Base-by-base conservation (phyloP, 2,888 invertebrate genomes). In the Thecocarcelia acutangulata region DNA sequence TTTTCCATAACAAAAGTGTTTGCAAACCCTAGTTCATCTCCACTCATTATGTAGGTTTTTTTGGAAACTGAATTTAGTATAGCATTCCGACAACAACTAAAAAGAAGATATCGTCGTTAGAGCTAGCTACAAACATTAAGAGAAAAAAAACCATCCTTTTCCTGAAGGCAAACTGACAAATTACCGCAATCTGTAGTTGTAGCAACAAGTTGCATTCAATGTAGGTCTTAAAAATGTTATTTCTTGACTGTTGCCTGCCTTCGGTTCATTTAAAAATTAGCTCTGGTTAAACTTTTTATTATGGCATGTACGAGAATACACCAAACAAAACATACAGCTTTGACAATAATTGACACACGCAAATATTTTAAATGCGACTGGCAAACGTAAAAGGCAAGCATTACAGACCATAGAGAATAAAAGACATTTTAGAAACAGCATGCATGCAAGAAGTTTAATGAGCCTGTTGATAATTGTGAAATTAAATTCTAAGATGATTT, bases 121-220 rank as follows among this genome's bases (percentile, higher is more conserved):
- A 24, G 37, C 11, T 8, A 80, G 59, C 24, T 48, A 11, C 37
- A 40, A 48, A 69, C 44, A 44, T 11, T 59, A 24, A 9, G n/a
- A 28, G n/a, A 44, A 42, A 75, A 69, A 76, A 52, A 69, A 63
- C 64, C 74, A 70, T 74, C 69, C 69, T 77, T 50, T 69, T 74
- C 74, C 69, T 66, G 17, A 64, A 82, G 81, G 74, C 77, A 74
- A 78, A 48, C 74, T 82, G 82, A 82, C 82, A 82, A 82, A 82
- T 82, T 82, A 74, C 82, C 69, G 74, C 72, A 78, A 59, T 70
- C 56, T 46, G 54, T 73, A 24, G 33, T 56, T 37, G 46, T 64
- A 40, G 44, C n/a, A 40, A 42, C 61, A 61, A 73, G 37, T 58
- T 28, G 17, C 19, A 24, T 44, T 21, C 12, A 33, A 44, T 48